Percentiles rank a stretch among this genome's conserved stretches.
Evolutionary conservation across 1,140 invertebrate species (phyloP).

Genomic region (Lepidurus packardi): DNA sequence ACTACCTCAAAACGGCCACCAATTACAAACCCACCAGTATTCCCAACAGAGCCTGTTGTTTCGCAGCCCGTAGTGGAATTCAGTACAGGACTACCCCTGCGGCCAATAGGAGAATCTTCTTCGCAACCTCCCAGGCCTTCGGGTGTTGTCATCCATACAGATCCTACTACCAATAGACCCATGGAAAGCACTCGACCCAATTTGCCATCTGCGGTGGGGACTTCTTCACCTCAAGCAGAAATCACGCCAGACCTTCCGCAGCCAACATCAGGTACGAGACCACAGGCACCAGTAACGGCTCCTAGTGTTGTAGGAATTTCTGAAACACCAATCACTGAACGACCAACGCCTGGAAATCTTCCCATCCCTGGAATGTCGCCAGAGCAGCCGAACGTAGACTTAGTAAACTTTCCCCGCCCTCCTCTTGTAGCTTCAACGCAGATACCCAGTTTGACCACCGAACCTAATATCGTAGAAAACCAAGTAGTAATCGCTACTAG

Average conservation of each 20-base stretch:
- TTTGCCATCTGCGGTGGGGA: constrained; percentile 23
- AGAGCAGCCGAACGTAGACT: neutral
- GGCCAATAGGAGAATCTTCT: neutral
- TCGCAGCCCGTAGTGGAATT: neutral
- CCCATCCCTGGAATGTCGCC: neutral
- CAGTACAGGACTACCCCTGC: neutral
- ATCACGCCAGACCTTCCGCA: neutral
- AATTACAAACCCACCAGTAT: neutral
- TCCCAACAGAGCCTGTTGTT: neutral
- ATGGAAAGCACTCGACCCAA: neutral
- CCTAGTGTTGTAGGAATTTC: neutral
- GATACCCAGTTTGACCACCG: neutral
- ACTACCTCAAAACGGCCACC: neutral
- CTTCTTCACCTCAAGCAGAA: neutral
- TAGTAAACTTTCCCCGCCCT: neutral
- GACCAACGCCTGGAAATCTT: neutral
- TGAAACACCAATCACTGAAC: neutral
- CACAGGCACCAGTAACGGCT: neutral
- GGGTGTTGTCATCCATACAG: neutral
- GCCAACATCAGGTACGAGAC: neutral
- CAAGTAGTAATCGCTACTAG: neutral
- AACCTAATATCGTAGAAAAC: neutral
- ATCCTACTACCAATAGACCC: constrained; percentile 2
- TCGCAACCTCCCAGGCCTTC: neutral
- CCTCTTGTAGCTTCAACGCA: neutral